A percentile compares a stretch with the other conserved stretches of the same genome.
Conservation (phyloP, 2,113 vertebrate genomes). For the Pluvianellus socialis region DNA sequence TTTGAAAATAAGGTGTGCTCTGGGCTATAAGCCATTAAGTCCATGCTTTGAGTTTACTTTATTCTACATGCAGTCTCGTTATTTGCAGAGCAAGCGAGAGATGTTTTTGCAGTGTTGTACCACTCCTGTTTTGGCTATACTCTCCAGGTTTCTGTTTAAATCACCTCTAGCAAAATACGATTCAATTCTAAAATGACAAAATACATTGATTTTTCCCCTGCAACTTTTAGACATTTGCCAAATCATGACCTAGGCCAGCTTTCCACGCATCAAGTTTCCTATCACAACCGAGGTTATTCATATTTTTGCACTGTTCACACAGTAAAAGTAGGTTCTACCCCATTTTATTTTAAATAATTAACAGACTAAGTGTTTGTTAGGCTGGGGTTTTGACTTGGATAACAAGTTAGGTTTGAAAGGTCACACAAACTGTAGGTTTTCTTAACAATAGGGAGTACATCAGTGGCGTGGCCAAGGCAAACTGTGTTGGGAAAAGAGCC, state of each 20-base stretch:
- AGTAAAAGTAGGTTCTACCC: neutral
- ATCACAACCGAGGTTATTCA: neutral
- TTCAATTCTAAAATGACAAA: neutral
- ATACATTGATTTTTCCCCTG: neutral
- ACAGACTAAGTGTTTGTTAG: neutral
- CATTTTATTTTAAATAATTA: neutral
- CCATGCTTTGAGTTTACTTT: accelerated
- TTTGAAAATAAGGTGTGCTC: accelerated
- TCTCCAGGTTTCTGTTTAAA: neutral
- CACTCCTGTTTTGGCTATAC: accelerated
- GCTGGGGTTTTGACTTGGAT: neutral
- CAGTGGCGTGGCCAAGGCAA: neutral
- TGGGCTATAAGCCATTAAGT: accelerated
- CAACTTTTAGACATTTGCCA: neutral
- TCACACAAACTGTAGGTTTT: neutral
- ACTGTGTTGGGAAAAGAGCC: neutral
- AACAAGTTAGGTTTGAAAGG: neutral
- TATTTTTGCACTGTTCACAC: neutral
- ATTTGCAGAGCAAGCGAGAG: neutral
- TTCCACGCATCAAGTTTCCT: neutral
- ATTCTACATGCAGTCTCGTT: accelerated
- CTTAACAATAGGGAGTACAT: neutral
- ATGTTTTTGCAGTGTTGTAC: neutral
- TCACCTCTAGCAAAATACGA: neutral
- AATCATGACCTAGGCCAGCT: neutral